Percentiles rank a stretch among this genome's conserved stretches.
phyloP scores from a whole-genome alignment of 2,888 invertebrate genomes.

The Drosophila neoperkinsi region DNA sequence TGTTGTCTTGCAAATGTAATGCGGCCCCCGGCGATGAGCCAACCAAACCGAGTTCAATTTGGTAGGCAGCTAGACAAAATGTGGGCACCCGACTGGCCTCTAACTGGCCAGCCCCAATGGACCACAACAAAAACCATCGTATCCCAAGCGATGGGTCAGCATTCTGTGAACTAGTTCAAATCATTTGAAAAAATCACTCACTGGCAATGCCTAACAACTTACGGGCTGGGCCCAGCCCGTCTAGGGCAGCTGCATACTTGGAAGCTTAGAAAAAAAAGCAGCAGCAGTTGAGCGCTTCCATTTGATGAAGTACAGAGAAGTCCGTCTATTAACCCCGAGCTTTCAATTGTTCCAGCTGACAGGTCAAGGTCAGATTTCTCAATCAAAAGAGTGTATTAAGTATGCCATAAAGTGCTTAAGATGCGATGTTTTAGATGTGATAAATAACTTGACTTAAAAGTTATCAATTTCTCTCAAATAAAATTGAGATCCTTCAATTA shows the following conservation, averaged over 20 bases:
- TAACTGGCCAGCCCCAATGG: slow-evolving; percentile 26
- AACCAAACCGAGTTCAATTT: slow-evolving; percentile 50
- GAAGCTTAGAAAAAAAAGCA: not conserved
- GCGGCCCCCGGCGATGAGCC: slow-evolving; percentile 55
- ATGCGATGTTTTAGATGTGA: not conserved
- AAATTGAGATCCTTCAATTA: not conserved
- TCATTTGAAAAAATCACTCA: slow-evolving; percentile 57
- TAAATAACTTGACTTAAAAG: not conserved
- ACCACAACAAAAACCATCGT: slow-evolving; percentile 1
- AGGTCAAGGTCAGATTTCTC: slow-evolving; percentile 11
- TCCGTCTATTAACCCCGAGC: not conserved
- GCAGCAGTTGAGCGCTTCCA: slow-evolving; percentile 4
- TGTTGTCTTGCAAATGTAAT: slow-evolving; percentile 79
- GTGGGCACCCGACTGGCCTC: slow-evolving; percentile 31
- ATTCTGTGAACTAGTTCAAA: slow-evolving; percentile 55
- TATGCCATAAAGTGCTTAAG: not conserved
- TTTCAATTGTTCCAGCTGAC: not conserved
- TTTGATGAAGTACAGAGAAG: not conserved
- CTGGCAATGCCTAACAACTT: not conserved
- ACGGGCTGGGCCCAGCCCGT: slow-evolving; percentile 13
- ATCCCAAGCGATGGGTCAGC: slow-evolving; percentile 28
- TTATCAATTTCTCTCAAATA: no score
- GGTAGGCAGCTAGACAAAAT: slow-evolving; percentile 43
- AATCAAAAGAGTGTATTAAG: not conserved
- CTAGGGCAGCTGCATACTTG: slow-evolving; percentile 9